Base-by-base conservation (phyloP, 64 coral and sea anemone genomes). In the Pachyseris speciosa region DNA sequence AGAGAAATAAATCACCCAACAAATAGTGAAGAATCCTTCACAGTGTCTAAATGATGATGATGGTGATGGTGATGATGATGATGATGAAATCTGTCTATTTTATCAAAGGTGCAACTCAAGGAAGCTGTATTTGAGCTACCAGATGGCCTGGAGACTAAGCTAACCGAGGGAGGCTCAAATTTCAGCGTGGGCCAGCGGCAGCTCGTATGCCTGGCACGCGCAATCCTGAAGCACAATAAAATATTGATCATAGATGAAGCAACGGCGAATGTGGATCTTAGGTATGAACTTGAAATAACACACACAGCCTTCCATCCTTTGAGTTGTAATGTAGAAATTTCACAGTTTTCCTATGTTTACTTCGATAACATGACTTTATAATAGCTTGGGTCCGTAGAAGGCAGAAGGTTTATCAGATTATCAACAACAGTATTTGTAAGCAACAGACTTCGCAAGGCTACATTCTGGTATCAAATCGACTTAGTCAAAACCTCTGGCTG, bases 111-210 rank as follows among this genome's bases (percentile, higher is more conserved):
- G 3, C 94, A 87, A 47, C 64, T 95, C 1, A 95, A 95, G 74
- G 87, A 95, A 80, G 24, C 83, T 1, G 86, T 95, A 27, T 63
- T 65, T 30, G 88, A 95, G 22, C 47, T 91, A 28, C 94, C 94
- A 55, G 83, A 95, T n/a, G 84, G 84, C 15, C 60, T 95, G 39
- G 87, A 86, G 59, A 86, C 83, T 73, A 72, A 86, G 24, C 60
- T 95, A 20, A 75, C 88, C 0, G 94, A 95, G 49, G 68, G 80
- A 58, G 94, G 94, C 37, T 88, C 85, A 59, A 94, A 94, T 64
- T 83, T 94, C 9, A 94, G 92, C 48, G 92, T 94, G 17, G 92
- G 94, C 44, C 94, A 95, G 83, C 94, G 94, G 71, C 94, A 95
- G 75, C 94, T 95, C 40, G 77, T 95, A 10, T 95, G 94, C 49